Percentiles rank a stretch among this genome's conserved stretches.
Conservation (phyloP, 2,888 invertebrate species). For the Diarsia mendica region DNA sequence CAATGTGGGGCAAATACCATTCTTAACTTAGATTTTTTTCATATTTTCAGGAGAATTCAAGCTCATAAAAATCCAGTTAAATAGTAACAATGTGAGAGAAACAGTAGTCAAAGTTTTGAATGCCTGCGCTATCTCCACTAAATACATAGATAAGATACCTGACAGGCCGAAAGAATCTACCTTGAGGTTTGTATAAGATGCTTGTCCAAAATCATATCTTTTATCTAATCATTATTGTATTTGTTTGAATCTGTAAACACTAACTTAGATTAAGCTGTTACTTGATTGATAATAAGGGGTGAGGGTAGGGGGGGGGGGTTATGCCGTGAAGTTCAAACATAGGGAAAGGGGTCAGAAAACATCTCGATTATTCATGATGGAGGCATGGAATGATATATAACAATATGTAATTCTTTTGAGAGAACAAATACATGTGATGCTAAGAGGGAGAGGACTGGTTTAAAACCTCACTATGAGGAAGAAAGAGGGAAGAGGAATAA, state of each 20-base stretch:
- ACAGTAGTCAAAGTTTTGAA: slow-evolving; percentile 94
- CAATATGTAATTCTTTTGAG: too few species aligned
- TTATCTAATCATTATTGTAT: slow-evolving; percentile 35
- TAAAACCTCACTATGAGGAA: too few species aligned
- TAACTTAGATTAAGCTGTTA: not conserved
- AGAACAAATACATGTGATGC: too few species aligned
- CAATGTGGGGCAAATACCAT: not conserved
- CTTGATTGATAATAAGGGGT: slow-evolving; percentile 5
- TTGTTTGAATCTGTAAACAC: slow-evolving; percentile 17
- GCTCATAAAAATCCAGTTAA: slow-evolving; percentile 93
- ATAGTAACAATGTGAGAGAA: slow-evolving; percentile 92
- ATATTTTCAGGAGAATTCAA: slow-evolving; percentile 92
- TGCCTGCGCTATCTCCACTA: slow-evolving; percentile 96
- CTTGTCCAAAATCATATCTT: slow-evolving; percentile 1
- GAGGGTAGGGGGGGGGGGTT: too few species aligned
- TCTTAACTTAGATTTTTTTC: not conserved
- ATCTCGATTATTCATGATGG: too few species aligned
- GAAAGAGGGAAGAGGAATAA: too few species aligned
- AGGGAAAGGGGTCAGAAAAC: too few species aligned
- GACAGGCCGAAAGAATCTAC: slow-evolving; percentile 73
- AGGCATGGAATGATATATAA: too few species aligned
- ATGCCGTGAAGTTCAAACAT: too few species aligned
- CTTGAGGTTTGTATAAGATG: slow-evolving; percentile 73
- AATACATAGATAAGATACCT: slow-evolving; percentile 94
- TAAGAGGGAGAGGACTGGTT: too few species aligned